Evolutionary conservation across 37 sponge, comb jelly and placozoan genomes (phyloP).

Genomic region (Bolinopsis microptera): DNA sequence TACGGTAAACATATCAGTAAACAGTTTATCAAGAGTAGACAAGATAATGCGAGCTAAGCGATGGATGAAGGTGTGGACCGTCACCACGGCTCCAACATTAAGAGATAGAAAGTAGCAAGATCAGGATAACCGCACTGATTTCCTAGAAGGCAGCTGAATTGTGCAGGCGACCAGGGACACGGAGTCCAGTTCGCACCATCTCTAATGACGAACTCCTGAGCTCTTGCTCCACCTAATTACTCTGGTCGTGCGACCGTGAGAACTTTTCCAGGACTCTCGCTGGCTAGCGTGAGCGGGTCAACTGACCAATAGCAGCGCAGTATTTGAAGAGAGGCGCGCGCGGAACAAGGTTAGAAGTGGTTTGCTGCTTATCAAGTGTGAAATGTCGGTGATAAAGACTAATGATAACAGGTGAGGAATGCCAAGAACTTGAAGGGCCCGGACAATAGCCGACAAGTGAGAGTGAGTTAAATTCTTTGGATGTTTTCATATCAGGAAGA

Average conservation of each 20-base stretch:
- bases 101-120: background rate
- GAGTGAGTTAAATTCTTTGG: background rate
- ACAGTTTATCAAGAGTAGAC: background rate
- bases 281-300: background rate
- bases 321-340: background rate
- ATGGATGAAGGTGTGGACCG: background rate
- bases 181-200: background rate
- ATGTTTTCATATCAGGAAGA: background rate
- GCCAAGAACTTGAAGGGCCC: background rate
- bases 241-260: constrained; percentile 57
- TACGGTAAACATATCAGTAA: background rate
- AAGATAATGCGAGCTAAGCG: background rate
- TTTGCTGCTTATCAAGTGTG: background rate
- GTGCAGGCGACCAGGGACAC: background rate
- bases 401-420: background rate
- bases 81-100: background rate
- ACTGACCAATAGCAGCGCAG: background rate
- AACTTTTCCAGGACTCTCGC: background rate
- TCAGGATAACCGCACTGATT: background rate
- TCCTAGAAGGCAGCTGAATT: background rate
- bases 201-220: background rate
- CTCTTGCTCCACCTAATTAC: background rate
- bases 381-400: background rate
- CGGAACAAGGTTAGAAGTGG: background rate
- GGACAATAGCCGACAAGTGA: background rate